Conservation (phyloP, 2,797 vertebrate genomes). For the Eremophila alpestris region DNA sequence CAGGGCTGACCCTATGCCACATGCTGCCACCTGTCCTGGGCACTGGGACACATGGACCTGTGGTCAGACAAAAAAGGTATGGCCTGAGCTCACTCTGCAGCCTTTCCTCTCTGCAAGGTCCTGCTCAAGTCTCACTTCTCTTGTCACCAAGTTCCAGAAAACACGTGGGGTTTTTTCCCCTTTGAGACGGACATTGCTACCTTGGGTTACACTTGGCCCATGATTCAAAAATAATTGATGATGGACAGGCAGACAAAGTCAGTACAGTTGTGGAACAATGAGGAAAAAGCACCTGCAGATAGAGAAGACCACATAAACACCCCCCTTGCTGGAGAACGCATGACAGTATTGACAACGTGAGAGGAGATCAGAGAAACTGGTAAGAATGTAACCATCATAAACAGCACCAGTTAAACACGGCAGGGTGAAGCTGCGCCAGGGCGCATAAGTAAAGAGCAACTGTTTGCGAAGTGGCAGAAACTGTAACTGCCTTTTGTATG, state of each 20-base stretch:
- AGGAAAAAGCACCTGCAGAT: not conserved
- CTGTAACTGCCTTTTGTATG: not conserved
- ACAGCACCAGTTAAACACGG: not conserved
- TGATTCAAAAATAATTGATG: not conserved
- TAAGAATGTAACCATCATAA: conserved; percentile 14
- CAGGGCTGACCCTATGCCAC: not conserved
- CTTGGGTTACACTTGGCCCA: not conserved
- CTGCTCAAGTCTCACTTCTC: fast-evolving
- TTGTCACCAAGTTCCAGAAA: not conserved
- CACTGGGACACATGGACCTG: not conserved
- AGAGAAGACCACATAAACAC: not conserved
- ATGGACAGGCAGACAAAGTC: not conserved
- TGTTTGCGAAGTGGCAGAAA: conserved; percentile 35
- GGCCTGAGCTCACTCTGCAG: not conserved
- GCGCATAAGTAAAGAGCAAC: not conserved
- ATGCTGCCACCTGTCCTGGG: fast-evolving
- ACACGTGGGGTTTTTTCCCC: not conserved
- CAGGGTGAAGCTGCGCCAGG: conserved; percentile 2
- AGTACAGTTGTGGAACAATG: fast-evolving
- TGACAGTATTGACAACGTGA: conserved; percentile 2
- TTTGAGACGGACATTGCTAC: not conserved
- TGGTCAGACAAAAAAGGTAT: not conserved
- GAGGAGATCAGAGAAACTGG: not conserved
- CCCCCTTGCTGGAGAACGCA: not conserved
- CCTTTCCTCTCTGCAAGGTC: not conserved